Evolutionary conservation across 2,113 vertebrate genomes (phyloP).

Genomic region (Thamnaconus septentrionalis): DNA sequence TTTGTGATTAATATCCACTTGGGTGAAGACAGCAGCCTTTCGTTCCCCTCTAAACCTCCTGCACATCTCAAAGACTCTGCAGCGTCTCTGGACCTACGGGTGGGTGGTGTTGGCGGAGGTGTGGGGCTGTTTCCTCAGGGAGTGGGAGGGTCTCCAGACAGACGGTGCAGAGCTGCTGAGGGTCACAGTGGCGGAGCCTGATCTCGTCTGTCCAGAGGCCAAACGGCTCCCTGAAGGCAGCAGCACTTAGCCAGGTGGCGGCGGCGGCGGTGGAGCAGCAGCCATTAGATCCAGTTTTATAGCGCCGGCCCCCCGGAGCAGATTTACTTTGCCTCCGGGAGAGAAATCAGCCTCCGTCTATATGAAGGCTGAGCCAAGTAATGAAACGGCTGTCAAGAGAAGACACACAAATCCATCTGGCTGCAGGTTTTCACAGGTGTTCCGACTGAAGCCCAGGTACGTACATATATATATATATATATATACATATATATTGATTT

Average conservation of each 20-base stretch:
- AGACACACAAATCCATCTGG: constrained; percentile 60
- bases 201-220: constrained; percentile 34
- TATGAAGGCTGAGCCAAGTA: constrained; percentile 56
- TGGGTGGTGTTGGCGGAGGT: too few species aligned
- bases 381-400: constrained; percentile 53
- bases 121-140: constrained; percentile 27
- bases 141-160: constrained; percentile 18
- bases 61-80: too few species aligned
- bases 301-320: constrained; percentile 35
- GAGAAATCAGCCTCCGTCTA: constrained; percentile 51
- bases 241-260: constrained; percentile 26
- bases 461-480: too few species aligned
- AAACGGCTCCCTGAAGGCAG: constrained; percentile 59
- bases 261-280: constrained; percentile 10
- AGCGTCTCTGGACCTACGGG: too few species aligned
- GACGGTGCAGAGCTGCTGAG: constrained; percentile 34
- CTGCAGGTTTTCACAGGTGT: constrained; percentile 55
- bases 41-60: too few species aligned
- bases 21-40: too few species aligned
- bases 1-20: too few species aligned
- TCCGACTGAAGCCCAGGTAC: constrained; percentile 42
- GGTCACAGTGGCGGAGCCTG: constrained; percentile 35
- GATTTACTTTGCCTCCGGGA: constrained; percentile 48
- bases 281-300: constrained; percentile 61
- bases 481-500: too few species aligned